These are phyloP conservation scores for Thalassaphorura encarpata DNA, from an alignment of 1,140 invertebrate species.

Conservation along the genomic window DNA sequence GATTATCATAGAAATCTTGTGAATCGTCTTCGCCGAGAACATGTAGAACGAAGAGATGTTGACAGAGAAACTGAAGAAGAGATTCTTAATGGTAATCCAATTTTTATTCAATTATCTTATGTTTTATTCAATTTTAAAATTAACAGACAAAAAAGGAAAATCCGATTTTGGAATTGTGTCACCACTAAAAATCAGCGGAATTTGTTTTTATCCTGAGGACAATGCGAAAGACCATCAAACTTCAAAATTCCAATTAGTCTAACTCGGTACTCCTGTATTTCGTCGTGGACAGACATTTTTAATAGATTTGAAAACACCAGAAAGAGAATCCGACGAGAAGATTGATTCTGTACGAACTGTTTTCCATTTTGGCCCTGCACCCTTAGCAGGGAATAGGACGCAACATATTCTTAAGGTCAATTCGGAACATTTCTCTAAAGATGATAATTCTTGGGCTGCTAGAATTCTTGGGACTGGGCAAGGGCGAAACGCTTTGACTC, in stretches of 20 bases:
- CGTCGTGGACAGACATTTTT: conserved; percentile 54
- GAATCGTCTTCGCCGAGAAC: background rate
- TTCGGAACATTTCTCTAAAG: conserved; percentile 26
- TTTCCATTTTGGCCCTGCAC: conserved; percentile 49
- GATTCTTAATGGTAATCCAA: background rate
- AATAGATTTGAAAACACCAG: conserved; percentile 45
- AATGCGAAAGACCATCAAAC: conserved; percentile 40
- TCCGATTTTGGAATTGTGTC: too few species aligned
- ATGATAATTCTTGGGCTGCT: conserved; percentile 32
- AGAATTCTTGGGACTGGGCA: conserved; percentile 30
- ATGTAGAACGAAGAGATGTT: background rate
- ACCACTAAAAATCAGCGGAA: conserved; percentile 33
- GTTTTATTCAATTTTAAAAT: too few species aligned
- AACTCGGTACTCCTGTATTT: conserved; percentile 43
- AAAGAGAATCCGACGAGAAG: conserved; percentile 43
- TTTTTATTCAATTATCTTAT: too few species aligned
- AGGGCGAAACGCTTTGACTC: conserved; percentile 30
- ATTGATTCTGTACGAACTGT: conserved; percentile 48
- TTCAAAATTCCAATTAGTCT: conserved; percentile 37
- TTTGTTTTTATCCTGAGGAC: conserved; percentile 37
- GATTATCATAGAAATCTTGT: background rate
- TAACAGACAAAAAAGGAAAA: too few species aligned
- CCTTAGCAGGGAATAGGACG: conserved; percentile 34
- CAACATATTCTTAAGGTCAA: conserved; percentile 34
- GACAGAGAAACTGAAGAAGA: background rate